Conservation (phyloP, 1,140 invertebrate genomes). For the Trichonephila clavata region DNA sequence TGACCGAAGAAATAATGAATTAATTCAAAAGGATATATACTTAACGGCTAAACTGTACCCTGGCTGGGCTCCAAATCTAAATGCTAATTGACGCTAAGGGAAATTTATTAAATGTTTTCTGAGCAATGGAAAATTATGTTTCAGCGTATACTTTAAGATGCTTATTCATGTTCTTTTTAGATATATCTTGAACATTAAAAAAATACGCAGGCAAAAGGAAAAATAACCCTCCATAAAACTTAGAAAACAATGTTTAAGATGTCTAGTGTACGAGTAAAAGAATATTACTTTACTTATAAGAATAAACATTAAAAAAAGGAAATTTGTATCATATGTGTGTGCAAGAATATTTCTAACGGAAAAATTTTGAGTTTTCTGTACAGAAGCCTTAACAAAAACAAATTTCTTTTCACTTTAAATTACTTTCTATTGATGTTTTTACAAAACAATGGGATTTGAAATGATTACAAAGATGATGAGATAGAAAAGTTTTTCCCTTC, state of each 20-base stretch:
- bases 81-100: background rate
- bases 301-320: background rate
- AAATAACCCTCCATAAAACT: no score
- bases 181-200: background rate
- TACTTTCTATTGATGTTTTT: background rate
- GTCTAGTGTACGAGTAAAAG: background rate
- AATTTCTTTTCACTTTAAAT: background rate
- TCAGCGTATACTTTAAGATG: background rate
- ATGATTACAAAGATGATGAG: no score
- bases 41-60: background rate
- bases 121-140: background rate
- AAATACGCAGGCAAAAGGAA: background rate
- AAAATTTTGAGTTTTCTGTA: background rate
- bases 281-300: background rate
- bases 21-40: background rate
- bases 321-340: background rate
- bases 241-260: no score
- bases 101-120: conserved; percentile 5
- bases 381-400: no score
- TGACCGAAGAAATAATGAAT: no score
- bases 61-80: background rate
- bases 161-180: background rate
- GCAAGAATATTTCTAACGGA: background rate
- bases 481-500: no score
- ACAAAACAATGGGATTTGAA: background rate